phyloP scores from a whole-genome alignment of 2,888 invertebrate genomes.

The Volucella bombylans region DNA sequence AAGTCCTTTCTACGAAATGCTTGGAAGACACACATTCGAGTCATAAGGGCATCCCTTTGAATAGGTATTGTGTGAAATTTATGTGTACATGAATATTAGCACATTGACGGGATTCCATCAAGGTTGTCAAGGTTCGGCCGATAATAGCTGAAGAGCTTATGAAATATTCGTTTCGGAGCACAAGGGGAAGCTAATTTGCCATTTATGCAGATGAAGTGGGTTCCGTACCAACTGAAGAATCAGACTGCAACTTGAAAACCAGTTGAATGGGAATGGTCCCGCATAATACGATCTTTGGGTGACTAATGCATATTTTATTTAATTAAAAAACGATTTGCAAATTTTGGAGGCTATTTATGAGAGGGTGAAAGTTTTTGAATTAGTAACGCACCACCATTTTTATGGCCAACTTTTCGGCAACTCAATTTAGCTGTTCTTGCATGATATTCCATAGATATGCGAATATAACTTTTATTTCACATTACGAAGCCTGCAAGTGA shows the following conservation, averaged over 20 bases:
- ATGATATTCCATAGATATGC: too few species aligned
- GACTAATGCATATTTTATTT: slow-evolving; percentile 58
- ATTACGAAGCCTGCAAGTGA: too few species aligned
- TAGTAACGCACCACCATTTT: too few species aligned
- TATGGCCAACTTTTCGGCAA: too few species aligned
- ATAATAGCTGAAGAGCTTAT: slow-evolving; percentile 61
- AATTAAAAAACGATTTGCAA: slow-evolving; percentile 46
- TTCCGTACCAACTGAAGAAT: slow-evolving; percentile 18
- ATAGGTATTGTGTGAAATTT: not conserved
- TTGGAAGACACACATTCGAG: slow-evolving; percentile 15
- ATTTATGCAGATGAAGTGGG: slow-evolving; percentile 58
- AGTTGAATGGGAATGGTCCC: not conserved
- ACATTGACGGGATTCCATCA: slow-evolving; percentile 42
- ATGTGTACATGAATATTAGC: slow-evolving; percentile 14
- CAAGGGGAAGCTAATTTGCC: slow-evolving; percentile 54
- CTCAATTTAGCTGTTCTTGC: too few species aligned
- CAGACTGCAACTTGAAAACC: slow-evolving; percentile 11
- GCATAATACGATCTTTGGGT: slow-evolving; percentile 9
- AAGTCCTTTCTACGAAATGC: slow-evolving; percentile 42
- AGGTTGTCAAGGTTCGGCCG: not conserved
- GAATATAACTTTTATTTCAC: too few species aligned
- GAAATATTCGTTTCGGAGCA: slow-evolving; percentile 54
- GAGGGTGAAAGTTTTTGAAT: too few species aligned
- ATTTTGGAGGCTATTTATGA: slow-evolving; percentile 18
- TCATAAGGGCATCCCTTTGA: slow-evolving; percentile 64